These are phyloP conservation scores for Spilarctia lutea DNA, from an alignment of 2,888 invertebrate species.

Conservation along the genomic window DNA sequence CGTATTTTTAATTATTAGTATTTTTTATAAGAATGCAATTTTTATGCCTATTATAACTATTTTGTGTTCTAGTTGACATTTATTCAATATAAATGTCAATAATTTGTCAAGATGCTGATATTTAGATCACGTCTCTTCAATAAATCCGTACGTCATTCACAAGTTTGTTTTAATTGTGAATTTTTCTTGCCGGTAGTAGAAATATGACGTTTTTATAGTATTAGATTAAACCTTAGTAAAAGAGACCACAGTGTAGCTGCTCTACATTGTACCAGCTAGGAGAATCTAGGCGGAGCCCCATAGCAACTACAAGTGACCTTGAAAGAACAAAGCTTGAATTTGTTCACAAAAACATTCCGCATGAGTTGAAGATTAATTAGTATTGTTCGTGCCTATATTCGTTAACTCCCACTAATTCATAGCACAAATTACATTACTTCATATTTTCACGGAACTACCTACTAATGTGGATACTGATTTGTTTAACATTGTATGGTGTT, in stretches of 20 bases:
- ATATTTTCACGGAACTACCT: constrained; percentile 38
- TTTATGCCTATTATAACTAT: too few species aligned
- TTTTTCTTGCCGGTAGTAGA: too few species aligned
- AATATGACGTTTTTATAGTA: not conserved
- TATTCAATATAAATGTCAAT: too few species aligned
- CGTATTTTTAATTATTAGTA: not conserved
- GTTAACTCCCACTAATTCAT: constrained; percentile 41
- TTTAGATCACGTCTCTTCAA: too few species aligned
- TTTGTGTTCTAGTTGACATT: too few species aligned
- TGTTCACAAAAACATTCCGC: constrained; percentile 39
- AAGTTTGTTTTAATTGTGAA: too few species aligned
- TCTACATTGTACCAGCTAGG: not conserved
- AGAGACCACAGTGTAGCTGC: not conserved
- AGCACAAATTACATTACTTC: constrained; percentile 36
- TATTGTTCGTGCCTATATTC: constrained; percentile 38
- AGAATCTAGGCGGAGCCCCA: not conserved
- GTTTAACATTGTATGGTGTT: constrained; percentile 4
- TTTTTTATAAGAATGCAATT: too few species aligned
- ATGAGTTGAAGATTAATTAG: constrained; percentile 37
- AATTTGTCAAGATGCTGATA: too few species aligned
- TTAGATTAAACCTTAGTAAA: not conserved
- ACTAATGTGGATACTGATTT: constrained; percentile 10
- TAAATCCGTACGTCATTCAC: too few species aligned
- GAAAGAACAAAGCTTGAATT: constrained; percentile 23
- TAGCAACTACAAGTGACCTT: constrained; percentile 28